Percentiles rank a stretch among this genome's conserved stretches.
phyloP scores from a whole-genome alignment of 2,113 vertebrate species.

The Gymnobelideus leadbeateri region DNA sequence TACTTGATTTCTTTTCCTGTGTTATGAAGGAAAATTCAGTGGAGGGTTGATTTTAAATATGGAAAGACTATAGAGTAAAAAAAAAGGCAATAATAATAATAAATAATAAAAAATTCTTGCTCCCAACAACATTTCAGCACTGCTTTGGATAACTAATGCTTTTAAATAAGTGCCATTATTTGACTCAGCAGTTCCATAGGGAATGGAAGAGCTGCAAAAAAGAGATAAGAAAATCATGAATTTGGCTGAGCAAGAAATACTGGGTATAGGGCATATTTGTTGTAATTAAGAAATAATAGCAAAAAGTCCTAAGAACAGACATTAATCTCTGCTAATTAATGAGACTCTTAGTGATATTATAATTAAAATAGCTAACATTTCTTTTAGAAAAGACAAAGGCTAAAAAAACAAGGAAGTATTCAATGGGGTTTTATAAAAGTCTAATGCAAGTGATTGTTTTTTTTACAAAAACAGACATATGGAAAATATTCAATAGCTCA shows the following conservation, averaged over 20 bases:
- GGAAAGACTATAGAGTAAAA: too few relatives aligned
- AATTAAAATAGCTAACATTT: slow-evolving; percentile 48
- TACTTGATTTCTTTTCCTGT: too few relatives aligned
- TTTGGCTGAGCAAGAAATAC: slow-evolving; percentile 33
- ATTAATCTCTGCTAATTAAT: slow-evolving; percentile 30
- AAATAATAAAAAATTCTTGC: not conserved
- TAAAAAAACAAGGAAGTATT: slow-evolving; percentile 16
- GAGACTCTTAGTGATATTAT: not conserved
- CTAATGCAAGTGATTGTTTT: not conserved
- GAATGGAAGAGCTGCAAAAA: slow-evolving; percentile 21
- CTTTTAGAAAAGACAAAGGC: slow-evolving; percentile 16
- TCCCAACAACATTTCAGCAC: not conserved
- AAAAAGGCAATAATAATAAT: not conserved
- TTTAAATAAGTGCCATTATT: not conserved
- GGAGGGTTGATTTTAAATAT: too few relatives aligned
- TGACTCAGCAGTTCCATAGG: not conserved
- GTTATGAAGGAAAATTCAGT: too few relatives aligned
- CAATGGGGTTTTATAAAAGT: not conserved
- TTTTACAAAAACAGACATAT: not conserved
- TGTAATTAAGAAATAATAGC: slow-evolving; percentile 38
- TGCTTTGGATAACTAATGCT: slow-evolving; percentile 11
- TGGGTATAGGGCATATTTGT: not conserved
- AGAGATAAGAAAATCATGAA: slow-evolving; percentile 33
- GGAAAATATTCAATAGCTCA: too few relatives aligned
- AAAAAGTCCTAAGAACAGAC: slow-evolving; percentile 8